Base-by-base conservation (phyloP, 2,113 vertebrate genomes). In the Eubucco bourcierii region DNA sequence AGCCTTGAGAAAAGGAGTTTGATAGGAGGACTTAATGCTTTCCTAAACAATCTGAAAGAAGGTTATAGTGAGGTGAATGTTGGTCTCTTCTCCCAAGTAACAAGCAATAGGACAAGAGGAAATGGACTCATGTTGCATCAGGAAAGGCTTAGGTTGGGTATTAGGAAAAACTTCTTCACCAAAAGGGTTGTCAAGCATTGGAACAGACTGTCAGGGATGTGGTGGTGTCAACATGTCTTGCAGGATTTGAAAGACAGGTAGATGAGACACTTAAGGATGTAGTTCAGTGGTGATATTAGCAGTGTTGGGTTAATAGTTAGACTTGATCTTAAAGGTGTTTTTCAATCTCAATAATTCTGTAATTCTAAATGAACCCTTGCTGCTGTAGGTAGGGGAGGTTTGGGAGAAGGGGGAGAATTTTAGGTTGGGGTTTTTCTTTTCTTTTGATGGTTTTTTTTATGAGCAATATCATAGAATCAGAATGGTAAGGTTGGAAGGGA, bases 361-460 rank as follows among this genome's bases (percentile, higher is more conserved):
- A 8, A 31, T 46, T 47, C 15, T 73, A 41, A 84, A 65, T 34
- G 5, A 85, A 39, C 8, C 10, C 7, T 4, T 83, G 2, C 13
- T 80, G 31, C 15, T 77, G 18, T 29, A 53, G 7, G 2, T 81
- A 34, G 50, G 20, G 9, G 24, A 68, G 7, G 24, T 55, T 59
- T 4, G 7, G 33, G 28, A 58, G 15, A 9, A 2, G 7, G 67
- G 15, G 10, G 1, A n/a, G 29, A 19, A 41, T 17, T 46, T 71
- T 10, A 2, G 0, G 2, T 71, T 10, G 2, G 0, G 2, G 0
- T 1, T 21, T 77, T 56, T 13, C n/a, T 75, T 44, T 41, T 10
- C 4, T n/a, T n/a, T n/a, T n/a, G n/a, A n/a, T n/a, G n/a, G n/a
- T n/a, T n/a, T n/a, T n/a, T n/a, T n/a, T n/a, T n/a, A n/a, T 27